Evolutionary conservation across 2,797 vertebrate species (phyloP).

Genomic region (Notolabrus celidotus): DNA sequence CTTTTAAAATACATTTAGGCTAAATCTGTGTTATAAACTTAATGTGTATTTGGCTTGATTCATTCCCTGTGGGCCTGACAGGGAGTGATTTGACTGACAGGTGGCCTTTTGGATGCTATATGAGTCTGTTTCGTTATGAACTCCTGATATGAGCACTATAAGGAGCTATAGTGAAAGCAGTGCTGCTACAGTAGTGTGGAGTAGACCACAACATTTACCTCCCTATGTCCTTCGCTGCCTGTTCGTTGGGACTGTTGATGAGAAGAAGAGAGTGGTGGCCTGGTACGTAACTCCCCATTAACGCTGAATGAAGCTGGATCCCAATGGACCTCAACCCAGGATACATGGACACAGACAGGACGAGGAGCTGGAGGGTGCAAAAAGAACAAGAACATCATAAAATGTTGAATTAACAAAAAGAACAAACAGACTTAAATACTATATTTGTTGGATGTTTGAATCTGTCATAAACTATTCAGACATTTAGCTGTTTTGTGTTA

Average conservation of each 20-base stretch:
- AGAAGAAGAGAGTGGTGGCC: constrained; percentile 88
- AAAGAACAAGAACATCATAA: neutral
- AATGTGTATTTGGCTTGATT: no score
- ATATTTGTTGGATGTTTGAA: constrained; percentile 1
- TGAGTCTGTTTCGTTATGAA: no score
- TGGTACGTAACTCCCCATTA: constrained; percentile 86
- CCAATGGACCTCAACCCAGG: constrained; percentile 82
- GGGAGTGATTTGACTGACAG: no score
- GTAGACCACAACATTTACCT: no score
- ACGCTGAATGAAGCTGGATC: constrained; percentile 77
- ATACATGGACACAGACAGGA: constrained; percentile 79
- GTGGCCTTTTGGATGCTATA: no score
- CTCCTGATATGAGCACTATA: no score
- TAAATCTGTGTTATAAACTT: no score
- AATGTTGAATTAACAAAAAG: neutral
- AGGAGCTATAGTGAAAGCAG: no score
- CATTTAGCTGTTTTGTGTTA: constrained; percentile 18
- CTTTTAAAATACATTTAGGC: no score
- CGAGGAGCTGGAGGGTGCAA: constrained; percentile 57
- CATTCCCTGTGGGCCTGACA: no score
- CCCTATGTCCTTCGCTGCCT: constrained; percentile 88
- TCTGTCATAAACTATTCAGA: constrained; percentile 5
- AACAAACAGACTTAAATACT: neutral
- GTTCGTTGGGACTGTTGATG: constrained; percentile 90
- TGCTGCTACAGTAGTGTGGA: no score